Percentiles rank a stretch among this genome's conserved stretches.
These are phyloP conservation scores for Aphidius gifuensis DNA, from an alignment of 1,140 invertebrate species.

Conservation along the genomic window DNA sequence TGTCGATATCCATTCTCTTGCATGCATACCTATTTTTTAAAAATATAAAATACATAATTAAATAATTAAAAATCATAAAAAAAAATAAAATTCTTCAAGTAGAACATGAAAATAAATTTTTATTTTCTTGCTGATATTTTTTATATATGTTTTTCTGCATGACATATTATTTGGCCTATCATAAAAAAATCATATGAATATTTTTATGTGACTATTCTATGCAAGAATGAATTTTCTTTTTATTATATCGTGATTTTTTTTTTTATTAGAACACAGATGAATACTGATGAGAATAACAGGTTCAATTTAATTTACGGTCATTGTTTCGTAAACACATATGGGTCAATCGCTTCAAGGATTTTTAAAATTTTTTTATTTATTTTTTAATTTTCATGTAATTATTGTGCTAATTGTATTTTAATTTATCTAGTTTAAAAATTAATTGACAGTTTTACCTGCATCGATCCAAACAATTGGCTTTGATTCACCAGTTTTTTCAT, in stretches of 20 bases:
- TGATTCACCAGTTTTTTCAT: constrained; percentile 37
- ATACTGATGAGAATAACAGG: no score
- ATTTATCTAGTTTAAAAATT: not conserved
- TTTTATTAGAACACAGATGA: no score
- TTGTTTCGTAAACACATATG: no score
- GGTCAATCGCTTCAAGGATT: no score
- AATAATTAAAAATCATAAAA: constrained; percentile 43
- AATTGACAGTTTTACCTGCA: constrained; percentile 49
- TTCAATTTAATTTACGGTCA: no score
- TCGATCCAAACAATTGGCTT: constrained; percentile 63
- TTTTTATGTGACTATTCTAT: no score
- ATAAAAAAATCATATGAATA: no score
- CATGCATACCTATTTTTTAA: constrained; percentile 75
- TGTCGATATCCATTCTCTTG: constrained; percentile 88
- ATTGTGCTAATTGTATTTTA: not conserved
- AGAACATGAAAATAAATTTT: constrained; percentile 28
- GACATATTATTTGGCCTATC: no score
- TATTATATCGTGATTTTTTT: no score
- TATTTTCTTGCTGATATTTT: constrained; percentile 11
- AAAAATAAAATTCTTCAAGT: constrained; percentile 61
- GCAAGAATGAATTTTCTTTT: no score
- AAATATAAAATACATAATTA: constrained; percentile 38
- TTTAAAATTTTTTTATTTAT: no score
- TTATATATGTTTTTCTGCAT: no score
- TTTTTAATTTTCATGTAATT: not conserved